A percentile compares a stretch with the other conserved stretches of the same genome.
Conservation (phyloP, 2,888 invertebrate genomes). For the Cinara cedri region DNA sequence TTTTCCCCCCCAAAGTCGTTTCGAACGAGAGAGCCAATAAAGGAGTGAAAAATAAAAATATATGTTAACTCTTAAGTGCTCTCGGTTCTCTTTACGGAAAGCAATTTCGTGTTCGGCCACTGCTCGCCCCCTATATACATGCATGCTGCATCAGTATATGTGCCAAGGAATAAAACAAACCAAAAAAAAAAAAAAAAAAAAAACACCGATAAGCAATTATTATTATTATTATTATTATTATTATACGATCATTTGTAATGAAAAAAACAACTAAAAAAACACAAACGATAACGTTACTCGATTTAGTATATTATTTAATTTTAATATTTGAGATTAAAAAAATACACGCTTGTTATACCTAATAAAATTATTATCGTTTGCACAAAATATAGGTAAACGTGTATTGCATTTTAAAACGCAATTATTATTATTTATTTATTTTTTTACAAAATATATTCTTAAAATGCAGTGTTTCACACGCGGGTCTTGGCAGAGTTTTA, state of each 20-base stretch:
- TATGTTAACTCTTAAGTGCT: slow-evolving; percentile 26
- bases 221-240: neutral
- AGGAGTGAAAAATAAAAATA: slow-evolving; percentile 30
- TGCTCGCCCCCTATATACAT: neutral
- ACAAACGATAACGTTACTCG: neutral
- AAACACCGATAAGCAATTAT: slow-evolving; percentile 13
- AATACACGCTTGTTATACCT: neutral
- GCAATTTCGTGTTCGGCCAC: slow-evolving; percentile 30
- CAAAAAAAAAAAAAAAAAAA: neutral
- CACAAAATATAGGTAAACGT: neutral
- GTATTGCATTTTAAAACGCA: neutral
- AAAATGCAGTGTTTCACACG: no score
- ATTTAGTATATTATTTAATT: neutral
- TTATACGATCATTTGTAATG: neutral
- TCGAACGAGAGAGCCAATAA: slow-evolving; percentile 26
- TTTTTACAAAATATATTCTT: no score
- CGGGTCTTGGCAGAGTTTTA: neutral
- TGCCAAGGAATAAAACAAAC: neutral
- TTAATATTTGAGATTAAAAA: neutral
- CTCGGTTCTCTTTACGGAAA: slow-evolving; percentile 18
- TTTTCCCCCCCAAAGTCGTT: slow-evolving; percentile 10
- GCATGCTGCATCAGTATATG: neutral
- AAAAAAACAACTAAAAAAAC: neutral
- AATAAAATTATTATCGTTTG: neutral
- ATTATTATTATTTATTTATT: no score